phyloP scores from a whole-genome alignment of 1,140 invertebrate genomes.

The Drosophila arawakana region DNA sequence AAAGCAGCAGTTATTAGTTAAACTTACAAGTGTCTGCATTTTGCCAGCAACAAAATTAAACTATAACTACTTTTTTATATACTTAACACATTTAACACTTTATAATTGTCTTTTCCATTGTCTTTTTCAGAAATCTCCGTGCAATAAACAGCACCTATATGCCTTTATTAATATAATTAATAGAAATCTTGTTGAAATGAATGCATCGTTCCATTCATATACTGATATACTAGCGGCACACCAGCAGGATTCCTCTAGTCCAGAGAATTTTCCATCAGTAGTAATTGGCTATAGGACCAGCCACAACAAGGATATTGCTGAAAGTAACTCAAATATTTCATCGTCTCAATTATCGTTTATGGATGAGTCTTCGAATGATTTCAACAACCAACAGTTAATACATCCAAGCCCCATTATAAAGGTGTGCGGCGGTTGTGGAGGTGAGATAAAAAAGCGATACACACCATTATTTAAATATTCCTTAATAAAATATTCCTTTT shows the following conservation, averaged over 20 bases:
- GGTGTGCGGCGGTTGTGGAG: slow-evolving; percentile 88
- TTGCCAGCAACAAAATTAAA: no score
- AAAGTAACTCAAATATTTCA: slow-evolving; percentile 75
- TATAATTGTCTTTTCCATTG: neutral
- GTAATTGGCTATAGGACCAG: slow-evolving; percentile 69
- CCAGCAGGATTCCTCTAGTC: slow-evolving; percentile 86
- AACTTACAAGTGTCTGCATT: no score
- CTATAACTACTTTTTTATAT: no score
- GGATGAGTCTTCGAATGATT: slow-evolving; percentile 83
- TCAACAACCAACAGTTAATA: slow-evolving; percentile 85
- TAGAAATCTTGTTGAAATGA: slow-evolving; percentile 86
- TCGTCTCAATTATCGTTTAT: slow-evolving; percentile 80
- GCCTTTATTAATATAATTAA: slow-evolving; percentile 66
- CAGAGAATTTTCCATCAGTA: slow-evolving; percentile 86
- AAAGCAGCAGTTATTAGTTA: no score
- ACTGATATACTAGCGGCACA: slow-evolving; percentile 88
- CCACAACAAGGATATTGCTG: slow-evolving; percentile 67
- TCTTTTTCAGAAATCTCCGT: slow-evolving; percentile 38
- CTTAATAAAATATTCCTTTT: neutral
- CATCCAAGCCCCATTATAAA: slow-evolving; percentile 87
- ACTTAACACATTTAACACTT: no score
- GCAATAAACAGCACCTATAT: slow-evolving; percentile 70
- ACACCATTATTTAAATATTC: neutral
- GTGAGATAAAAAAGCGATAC: slow-evolving; percentile 33
- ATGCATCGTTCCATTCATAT: slow-evolving; percentile 90